Evolutionary conservation across 2,888 invertebrate genomes (phyloP), one percentile per base, ranked within the genome.

Genomic region (Syritta pipiens): DNA sequence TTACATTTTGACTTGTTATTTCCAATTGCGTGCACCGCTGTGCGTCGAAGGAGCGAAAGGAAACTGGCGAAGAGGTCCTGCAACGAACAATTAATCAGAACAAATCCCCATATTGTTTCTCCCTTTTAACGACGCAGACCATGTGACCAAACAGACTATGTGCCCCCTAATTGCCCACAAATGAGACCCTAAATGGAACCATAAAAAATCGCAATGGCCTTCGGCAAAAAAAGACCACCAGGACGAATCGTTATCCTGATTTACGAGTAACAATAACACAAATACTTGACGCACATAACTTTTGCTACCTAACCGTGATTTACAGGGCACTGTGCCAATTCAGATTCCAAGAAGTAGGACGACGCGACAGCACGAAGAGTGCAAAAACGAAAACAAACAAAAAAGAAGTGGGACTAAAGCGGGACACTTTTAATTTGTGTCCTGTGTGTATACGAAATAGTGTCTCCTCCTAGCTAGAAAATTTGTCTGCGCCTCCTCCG

Each of bases 231-330:
- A 35, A 55, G 28, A 46, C 44, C 67, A 22, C 44, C 59, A 51
- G 51, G 67, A 67, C 48, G 35, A 49, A 26, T 79, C 74, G 67
- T 79, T 79, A 79, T 74, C 74, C 74, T 79, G 74, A 79, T 79
- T 79, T 79, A 79, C 74, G 79, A 74, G 44, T 24, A 68, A 74
- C 79, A 79, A 79, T 74, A 79, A 74, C 79, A 72, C 59, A 74
- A 62, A 79, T 74, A 62, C 79, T 74, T 68, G 67, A 68, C 55
- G 79, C 55, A 74, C 51, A 79, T 79, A 51, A 68, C 53, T 79
- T 67, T 60, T 65, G 63, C 57, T 57, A 77, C 74, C 62, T 74
- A 67, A 74, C 79, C 74, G 74, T 74, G 72, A 79, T 79, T 79
- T 79, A 79, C 62, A 68, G 72, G 62, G 32, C 67, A 79, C 49